Evolutionary conservation across 2,113 vertebrate species (phyloP), one percentile per base, ranked within the genome.

Genomic region (Hirundichthys speculiger): DNA sequence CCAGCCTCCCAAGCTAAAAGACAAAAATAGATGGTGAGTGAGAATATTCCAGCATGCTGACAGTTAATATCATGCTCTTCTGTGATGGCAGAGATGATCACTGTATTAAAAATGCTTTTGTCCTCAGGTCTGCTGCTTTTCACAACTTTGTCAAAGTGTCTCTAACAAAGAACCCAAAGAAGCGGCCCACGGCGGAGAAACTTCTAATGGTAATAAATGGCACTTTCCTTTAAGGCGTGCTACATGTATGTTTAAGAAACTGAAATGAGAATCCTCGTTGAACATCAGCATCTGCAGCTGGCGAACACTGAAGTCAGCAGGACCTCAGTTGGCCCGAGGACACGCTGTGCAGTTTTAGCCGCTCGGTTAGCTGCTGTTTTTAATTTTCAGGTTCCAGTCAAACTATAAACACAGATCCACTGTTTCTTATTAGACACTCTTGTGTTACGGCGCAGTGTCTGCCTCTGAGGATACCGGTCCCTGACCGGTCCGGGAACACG

Each of bases 91-190:
- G 25, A 6, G 30, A 7, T 34, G 30, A 34, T n/a, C n/a, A n/a
- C n/a, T n/a, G n/a, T n/a, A n/a, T n/a, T n/a, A 34, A 4, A 6
- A 9, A 34, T 34, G 7, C 30, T 34, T 34, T 64, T 27, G 40
- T 76, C 20, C 42, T 21, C 75, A 99, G 98, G 98, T 96, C 95
- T 50, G 82, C 94, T 2, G 89, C 90, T 66, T 99, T 99, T 92
- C 96, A 99, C 72, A 97, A 94, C 89, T 99, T 99, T 92, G 92
- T 99, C 65, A 99, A 99, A 94, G 90, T 98, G 86, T 94, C 96
- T 75, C 92, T 98, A 64, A 99, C 96, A 19, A 99, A 98, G 92
- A 99, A 96, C 52, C 97, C 98, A 15, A 99, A 96, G 93, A 99
- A 95, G 92, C 96, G 98, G n/a, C 97, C 98, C 1, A 98, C 96